Base-by-base conservation (phyloP, 2,113 vertebrate species). In the Acanthisitta chloris region DNA sequence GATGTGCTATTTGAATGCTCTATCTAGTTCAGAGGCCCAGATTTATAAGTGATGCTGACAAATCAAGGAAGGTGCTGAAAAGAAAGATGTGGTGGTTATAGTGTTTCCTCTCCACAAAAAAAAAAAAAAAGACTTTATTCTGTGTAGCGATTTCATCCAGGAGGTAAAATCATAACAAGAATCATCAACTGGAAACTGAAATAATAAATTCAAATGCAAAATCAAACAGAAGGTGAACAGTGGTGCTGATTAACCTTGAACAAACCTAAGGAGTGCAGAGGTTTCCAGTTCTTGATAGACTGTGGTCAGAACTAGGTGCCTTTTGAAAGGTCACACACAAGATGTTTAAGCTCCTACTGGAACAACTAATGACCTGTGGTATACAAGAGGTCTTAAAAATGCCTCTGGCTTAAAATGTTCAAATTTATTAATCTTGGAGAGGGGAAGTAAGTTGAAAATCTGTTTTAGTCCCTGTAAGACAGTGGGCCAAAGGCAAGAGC, bases 181-280 rank as follows among this genome's bases (percentile, higher is more conserved):
- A 83, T 90, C 64, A 88, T 78, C 72, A 51, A 59, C 4, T 92
- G 64, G 55, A 88, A 96, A 72, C 38, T 23, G 78, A 88, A 94
- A 90, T 91, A 94, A 95, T 58, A 90, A 81, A 96, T 94, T 96
- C 79, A 92, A 95, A 95, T 92, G 82, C 92, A 82, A 94, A 94
- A 81, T 88, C 74, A 83, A 70, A 90, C 5, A 26, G 45, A 77
- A 90, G 72, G 38, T 67, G 59, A 95, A 48, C 64, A 71, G 64
- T 64, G n/a, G 16, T n/a, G 34, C 71, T 95, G 85, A 96, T 95
- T 96, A 94, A 95, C 94, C 94, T 97, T 91, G 90, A 92, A 36
- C 5, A 19, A 94, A 70, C 46, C 28, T 55, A 61, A 48, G 45
- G 25, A 71, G 51, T 4, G 13, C 3, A 4, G 36, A 74, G 76